Evolutionary conservation across 64 coral and sea anemone species (phyloP).

Genomic region (Montipora sp.): DNA sequence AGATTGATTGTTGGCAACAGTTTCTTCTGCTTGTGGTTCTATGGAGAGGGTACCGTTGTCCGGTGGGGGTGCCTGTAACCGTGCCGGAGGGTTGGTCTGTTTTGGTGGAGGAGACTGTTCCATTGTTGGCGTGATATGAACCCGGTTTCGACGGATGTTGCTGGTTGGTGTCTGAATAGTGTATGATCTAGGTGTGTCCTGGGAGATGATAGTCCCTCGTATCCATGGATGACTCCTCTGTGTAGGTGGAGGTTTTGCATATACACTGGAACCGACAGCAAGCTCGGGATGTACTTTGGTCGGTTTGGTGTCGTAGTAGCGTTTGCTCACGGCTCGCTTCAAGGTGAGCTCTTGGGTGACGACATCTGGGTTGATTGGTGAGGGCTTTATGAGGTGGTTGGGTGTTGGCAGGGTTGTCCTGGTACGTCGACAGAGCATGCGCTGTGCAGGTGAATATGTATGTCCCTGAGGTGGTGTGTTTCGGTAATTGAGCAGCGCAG

Average conservation of each 20-base stretch:
- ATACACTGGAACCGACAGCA: background rate
- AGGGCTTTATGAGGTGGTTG: background rate
- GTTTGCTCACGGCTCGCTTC: background rate
- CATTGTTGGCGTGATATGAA: slow-evolving; percentile 14
- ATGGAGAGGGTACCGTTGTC: background rate
- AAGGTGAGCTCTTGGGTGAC: background rate
- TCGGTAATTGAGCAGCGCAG: slow-evolving; percentile 53
- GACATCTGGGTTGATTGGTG: background rate
- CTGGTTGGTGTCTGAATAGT: background rate
- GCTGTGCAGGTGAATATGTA: slow-evolving; percentile 52
- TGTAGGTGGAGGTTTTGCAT: slow-evolving; percentile 21
- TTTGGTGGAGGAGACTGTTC: background rate
- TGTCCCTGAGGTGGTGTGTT: slow-evolving; percentile 68
- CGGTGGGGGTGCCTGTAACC: background rate
- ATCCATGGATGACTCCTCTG: slow-evolving; percentile 9
- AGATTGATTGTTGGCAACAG: background rate
- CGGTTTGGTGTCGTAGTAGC: slow-evolving; percentile 12
- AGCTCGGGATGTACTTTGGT: background rate
- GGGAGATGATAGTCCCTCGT: background rate
- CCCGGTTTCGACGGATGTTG: slow-evolving; percentile 12
- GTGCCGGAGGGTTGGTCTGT: background rate
- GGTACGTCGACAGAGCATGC: slow-evolving; percentile 23
- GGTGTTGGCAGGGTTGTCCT: slow-evolving; percentile 29
- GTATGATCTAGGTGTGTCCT: slow-evolving; percentile 31
- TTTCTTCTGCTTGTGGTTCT: background rate